Base-by-base conservation (phyloP, 2,888 invertebrate species). In the Chirona hameri region DNA sequence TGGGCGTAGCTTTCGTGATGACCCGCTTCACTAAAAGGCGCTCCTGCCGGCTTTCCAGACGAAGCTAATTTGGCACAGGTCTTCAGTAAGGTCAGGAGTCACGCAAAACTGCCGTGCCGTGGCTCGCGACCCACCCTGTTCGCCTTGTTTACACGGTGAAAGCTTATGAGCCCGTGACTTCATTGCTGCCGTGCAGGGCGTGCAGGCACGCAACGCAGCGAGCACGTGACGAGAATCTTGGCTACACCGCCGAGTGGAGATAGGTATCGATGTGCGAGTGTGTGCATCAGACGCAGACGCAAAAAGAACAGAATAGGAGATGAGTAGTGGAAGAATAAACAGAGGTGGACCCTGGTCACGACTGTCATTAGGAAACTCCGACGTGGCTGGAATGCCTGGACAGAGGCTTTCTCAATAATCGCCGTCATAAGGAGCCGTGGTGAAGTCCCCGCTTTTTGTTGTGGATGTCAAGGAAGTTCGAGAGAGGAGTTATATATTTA, bases 71-170 rank as follows among this genome's bases (percentile, higher is more conserved):
- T n/a, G 27, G 69, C 29, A 29, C 69, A 29, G 69, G 69, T 69
- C 69, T 24, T 14, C 69, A 21, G 31, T 18, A 15, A 15, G 72
- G 72, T 31, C 29, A 31, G 72, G 27, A 29, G 14, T 72, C 31
- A 18, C 12, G 31, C 72, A 31, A 31, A 69, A 69, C 1, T 27
- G 31, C 31, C 72, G 31, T 31, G 72, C 31, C 27, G 7, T 18
- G 48, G 52, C 52, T 29, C 10, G 29, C 15, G 15, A 15, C 29
- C 31, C 31, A 31, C 31, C 72, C 72, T 14, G 5, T 18, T 1
- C 12, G 15, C 72, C 18, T 27, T 72, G 72, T 72, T 72, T 72
- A 72, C 72, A 31, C 72, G 72, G 72, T 72, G 72, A 72, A 72
- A 72, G 72, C 72, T 15, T 15, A 31, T 31, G 72, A 72, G 18